A percentile compares a stretch with the other conserved stretches of the same genome.
These are phyloP conservation scores for Apostichopus japonicus DNA, from an alignment of 35 echinoderm and acorn worm genomes.

Conservation along the genomic window DNA sequence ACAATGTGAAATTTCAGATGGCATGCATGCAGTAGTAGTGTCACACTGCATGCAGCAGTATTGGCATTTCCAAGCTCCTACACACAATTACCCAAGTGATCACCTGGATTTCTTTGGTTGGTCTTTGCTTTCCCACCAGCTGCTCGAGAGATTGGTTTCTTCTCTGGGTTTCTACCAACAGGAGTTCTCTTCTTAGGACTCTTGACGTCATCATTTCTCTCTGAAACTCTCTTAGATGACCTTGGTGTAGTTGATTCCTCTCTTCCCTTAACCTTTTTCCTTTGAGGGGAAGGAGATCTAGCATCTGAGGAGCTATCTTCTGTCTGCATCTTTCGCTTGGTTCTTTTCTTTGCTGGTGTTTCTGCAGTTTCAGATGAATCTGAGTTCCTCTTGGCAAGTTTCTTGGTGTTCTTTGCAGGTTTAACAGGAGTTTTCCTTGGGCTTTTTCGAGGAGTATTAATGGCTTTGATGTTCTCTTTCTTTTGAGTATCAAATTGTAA, in stretches of 20 bases:
- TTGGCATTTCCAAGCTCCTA: no score
- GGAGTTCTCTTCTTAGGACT: neutral
- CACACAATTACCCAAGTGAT: neutral
- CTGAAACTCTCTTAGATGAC: no score
- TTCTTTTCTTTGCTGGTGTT: neutral
- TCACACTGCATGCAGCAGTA: no score
- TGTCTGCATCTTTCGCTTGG: neutral
- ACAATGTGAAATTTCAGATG: no score
- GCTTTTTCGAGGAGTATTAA: neutral
- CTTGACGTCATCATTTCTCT: neutral
- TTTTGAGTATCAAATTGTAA: slow-evolving; percentile 50
- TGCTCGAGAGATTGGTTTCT: neutral
- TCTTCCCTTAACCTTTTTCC: neutral
- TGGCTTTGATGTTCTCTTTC: neutral
- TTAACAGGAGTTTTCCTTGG: slow-evolving; percentile 31
- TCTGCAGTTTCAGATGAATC: neutral
- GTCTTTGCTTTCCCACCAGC: neutral
- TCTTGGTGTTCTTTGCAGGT: neutral
- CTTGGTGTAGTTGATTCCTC: no score
- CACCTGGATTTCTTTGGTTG: neutral
- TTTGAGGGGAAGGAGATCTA: slow-evolving; percentile 1
- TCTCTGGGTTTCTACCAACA: neutral
- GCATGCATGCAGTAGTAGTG: no score
- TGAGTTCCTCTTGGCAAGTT: neutral
- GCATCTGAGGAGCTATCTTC: neutral